Evolutionary conservation across 2,113 vertebrate species (phyloP), one percentile per base, ranked within the genome.

Genomic region (Tachuris rubrigastra): DNA sequence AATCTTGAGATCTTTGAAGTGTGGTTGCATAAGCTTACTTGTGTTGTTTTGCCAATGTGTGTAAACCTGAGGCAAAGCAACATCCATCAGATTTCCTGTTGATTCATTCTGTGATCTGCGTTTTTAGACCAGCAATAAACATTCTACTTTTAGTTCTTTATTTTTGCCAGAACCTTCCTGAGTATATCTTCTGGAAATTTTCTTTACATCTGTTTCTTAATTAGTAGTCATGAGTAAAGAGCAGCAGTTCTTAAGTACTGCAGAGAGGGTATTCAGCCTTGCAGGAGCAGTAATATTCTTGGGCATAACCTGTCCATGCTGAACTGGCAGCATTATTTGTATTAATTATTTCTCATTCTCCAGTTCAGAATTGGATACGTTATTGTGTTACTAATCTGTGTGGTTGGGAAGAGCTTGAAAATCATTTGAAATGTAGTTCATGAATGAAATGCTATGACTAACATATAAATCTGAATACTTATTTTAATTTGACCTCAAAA

Each of bases 181-280:
- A 78, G 39, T 55, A 49, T 56, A n/a, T 80, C 59, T 81, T 78
- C 66, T 80, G 71, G 68, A 92, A 95, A 88, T 93, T 78, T 52
- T 88, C 63, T 85, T 88, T 94, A 65, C 71, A 62, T 91, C 58
- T 83, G 5, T 80, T 95, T 97, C 97, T 97, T 97, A 84, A 72
- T 93, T 92, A 85, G 85, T 81, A 92, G 76, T 85, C 60, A 50
- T 75, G 87, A 93, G 62, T 85, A 81, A 81, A 62, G 66, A 90
- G 41, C 60, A 90, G 49, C 65, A 52, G 20, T 86, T 90, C 84
- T 79, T 28, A 52, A 71, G 66, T 88, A 56, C 65, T 92, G 63
- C 76, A 92, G 5, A 73, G 60, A 56, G 59, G 41, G 58, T 87
- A 42, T 80, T 90, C 80, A 83, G 90, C 72, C 88, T 95, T 86